Percentiles rank a stretch among this genome's conserved stretches.
These are phyloP conservation scores for Coreius guichenoti DNA, from an alignment of 2,797 vertebrate genomes.

Conservation along the genomic window DNA sequence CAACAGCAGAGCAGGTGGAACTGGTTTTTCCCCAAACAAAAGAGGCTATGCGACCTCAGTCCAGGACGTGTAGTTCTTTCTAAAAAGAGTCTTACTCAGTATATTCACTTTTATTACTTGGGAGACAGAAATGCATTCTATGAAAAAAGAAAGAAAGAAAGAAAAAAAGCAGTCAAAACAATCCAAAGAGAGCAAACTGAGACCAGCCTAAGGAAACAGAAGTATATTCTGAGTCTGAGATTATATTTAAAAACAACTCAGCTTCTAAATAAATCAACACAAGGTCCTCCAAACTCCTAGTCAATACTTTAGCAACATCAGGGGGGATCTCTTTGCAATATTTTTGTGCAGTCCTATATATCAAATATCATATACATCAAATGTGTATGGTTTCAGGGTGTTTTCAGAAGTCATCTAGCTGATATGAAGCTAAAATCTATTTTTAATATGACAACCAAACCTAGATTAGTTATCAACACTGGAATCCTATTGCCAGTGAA, in stretches of 20 bases:
- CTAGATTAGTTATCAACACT: not conserved
- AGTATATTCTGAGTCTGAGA: not conserved
- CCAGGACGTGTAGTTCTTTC: constrained; percentile 1
- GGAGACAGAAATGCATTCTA: not conserved
- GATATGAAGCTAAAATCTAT: constrained; percentile 9
- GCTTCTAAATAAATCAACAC: constrained; percentile 31
- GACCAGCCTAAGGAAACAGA: not conserved
- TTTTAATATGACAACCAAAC: not conserved
- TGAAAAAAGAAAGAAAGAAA: not conserved
- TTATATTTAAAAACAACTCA: not conserved
- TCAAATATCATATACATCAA: not conserved
- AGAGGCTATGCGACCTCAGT: constrained; percentile 9
- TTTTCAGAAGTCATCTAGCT: constrained; percentile 6
- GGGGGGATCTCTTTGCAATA: not conserved
- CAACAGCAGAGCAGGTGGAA: constrained; percentile 3
- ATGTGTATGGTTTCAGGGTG: not conserved
- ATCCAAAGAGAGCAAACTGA: not conserved
- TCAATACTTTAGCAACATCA: not conserved
- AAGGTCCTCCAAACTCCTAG: not conserved
- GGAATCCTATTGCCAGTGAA: not conserved
- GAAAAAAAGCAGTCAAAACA: not conserved
- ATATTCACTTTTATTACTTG: not conserved
- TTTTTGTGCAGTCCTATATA: not conserved
- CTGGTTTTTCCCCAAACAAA: constrained; percentile 30
- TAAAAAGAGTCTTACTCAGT: not conserved